phyloP scores from a whole-genome alignment of 2,797 vertebrate genomes.

The Sciurus carolinensis region DNA sequence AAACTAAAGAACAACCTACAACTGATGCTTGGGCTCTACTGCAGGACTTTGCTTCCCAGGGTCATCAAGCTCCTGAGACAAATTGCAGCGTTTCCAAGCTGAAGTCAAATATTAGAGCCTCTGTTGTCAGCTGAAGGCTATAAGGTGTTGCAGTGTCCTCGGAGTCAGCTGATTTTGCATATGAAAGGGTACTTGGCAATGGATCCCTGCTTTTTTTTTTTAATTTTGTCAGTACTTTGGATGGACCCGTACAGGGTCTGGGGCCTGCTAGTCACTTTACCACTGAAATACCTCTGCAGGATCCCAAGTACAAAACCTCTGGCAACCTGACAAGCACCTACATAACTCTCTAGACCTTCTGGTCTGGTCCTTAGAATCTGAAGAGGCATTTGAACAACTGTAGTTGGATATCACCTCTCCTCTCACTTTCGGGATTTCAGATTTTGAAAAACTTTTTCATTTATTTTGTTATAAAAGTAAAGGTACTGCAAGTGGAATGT shows the following conservation, averaged over 20 bases:
- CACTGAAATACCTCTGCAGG: not conserved
- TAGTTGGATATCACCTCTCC: not conserved
- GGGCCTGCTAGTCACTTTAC: not conserved
- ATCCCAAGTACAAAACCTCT: not conserved
- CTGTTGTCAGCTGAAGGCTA: not conserved
- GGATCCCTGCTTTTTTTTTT: not conserved
- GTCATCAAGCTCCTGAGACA: not conserved
- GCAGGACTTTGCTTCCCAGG: not conserved
- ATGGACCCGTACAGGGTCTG: not conserved
- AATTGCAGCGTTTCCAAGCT: not conserved
- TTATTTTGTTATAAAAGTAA: constrained; percentile 42
- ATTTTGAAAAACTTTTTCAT: not conserved
- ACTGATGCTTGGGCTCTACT: not conserved
- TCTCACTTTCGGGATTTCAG: not conserved
- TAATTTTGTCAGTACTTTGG: no score
- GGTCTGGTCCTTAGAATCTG: not conserved
- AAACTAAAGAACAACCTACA: not conserved
- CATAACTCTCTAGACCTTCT: not conserved
- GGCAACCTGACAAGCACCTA: not conserved
- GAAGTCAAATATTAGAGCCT: not conserved
- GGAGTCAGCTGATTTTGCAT: not conserved
- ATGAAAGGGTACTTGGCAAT: not conserved
- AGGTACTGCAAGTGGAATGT: not conserved
- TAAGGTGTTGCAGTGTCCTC: not conserved
- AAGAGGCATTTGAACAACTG: not conserved